Base-by-base conservation (phyloP, 2,113 vertebrate species). In the Psammodynastes pulverulentus region DNA sequence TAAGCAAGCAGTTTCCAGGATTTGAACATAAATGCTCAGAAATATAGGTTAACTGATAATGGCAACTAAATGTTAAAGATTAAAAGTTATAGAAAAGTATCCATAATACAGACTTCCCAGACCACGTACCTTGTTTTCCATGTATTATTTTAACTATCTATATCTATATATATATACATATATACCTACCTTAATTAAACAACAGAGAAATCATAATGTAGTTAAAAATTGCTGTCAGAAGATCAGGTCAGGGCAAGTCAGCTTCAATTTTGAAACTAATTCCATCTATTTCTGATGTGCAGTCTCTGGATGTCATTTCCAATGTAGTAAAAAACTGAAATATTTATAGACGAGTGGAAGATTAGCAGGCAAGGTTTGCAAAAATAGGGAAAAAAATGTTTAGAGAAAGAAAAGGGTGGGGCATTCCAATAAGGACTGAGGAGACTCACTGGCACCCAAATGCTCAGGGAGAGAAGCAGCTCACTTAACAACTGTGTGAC, bases 1-100 rank as follows among this genome's bases (percentile, higher is more conserved):
- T 94, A 96, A 96, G 96, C 95, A 97, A 95, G 95, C 94, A 94
- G 88, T 94, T 93, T 91, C 86, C 34, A 91, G 86, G n/a, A 85
- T 96, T 94, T 94, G 79, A 93, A 94, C 95, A 54, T 92, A 95
- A 91, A 96, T 96, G 86, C 93, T 94, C 91, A 92, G 92, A 95
- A 94, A 90, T 84, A 56, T 92, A 91, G 92, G 53, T 90, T 96
- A 84, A 91, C 92, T 92, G 86, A 92, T 93, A 88, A 92, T 72
- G 53, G 87, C 87, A 92, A 48, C 89, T 92, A 52, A 89, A 93
- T 45, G 94, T 43, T 92, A 94, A 93, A 84, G 85, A 93, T 62
- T 90, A 9, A 52, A 92, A 94, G 72, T 90, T 84, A 89, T 91
- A 84, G 85, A 93, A 90, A 93, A 94, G 89, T 10, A 2, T 72